A percentile compares a stretch with the other conserved stretches of the same genome.
These are phyloP conservation scores for Siphamia tubifer DNA, from an alignment of 2,113 vertebrate species.

Conservation along the genomic window DNA sequence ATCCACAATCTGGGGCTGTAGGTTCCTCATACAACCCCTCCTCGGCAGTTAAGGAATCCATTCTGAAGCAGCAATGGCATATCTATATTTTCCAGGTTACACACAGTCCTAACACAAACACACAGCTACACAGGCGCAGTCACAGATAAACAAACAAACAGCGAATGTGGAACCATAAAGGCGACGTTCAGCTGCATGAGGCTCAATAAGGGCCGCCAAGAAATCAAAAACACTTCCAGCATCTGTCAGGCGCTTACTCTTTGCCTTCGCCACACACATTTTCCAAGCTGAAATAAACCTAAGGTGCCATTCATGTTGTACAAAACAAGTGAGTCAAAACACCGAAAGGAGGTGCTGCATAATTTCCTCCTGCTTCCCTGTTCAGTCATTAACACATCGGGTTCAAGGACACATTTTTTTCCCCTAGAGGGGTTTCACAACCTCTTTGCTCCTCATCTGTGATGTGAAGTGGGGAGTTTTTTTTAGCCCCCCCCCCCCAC, in stretches of 20 bases:
- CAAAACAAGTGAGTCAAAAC: conserved; percentile 42
- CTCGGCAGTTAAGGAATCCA: background rate
- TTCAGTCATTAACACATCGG: conserved; percentile 72
- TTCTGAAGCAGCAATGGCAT: conserved; percentile 5
- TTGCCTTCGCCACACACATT: background rate
- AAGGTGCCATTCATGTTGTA: conserved; percentile 52
- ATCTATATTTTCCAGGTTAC: conserved; percentile 15
- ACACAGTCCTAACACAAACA: conserved; percentile 5
- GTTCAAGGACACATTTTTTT: conserved; percentile 67
- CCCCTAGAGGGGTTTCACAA: conserved; percentile 67
- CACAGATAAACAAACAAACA: conserved; percentile 50
- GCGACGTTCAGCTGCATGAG: conserved; percentile 26
- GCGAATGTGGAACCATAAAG: background rate
- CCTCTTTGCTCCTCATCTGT: conserved; percentile 62
- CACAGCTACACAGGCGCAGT: background rate
- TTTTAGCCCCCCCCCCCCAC: too few relatives aligned
- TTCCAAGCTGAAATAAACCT: conserved; percentile 39
- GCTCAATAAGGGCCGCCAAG: conserved; percentile 34
- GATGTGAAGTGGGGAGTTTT: conserved; percentile 26
- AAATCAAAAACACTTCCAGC: conserved; percentile 44
- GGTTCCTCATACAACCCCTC: background rate
- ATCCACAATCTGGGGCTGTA: background rate
- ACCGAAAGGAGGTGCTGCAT: conserved; percentile 44
- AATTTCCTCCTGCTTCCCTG: conserved; percentile 31
- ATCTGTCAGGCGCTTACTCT: conserved; percentile 39